Percentiles rank a stretch among this genome's conserved stretches.
Conservation (phyloP, 2,113 vertebrate genomes). For the Takifugu bimaculatus region DNA sequence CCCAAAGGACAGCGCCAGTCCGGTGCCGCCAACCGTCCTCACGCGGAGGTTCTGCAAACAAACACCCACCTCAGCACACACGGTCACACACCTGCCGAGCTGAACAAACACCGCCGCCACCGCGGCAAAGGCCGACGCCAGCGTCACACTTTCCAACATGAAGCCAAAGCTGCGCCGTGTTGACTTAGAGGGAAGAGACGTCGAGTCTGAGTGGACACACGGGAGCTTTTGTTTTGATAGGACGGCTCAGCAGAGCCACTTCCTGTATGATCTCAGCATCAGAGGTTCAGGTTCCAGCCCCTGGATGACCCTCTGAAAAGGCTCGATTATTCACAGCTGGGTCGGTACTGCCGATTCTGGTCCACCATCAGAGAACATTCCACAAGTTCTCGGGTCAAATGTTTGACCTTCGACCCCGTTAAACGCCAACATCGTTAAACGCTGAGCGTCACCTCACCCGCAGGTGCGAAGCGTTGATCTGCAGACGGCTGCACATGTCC, state of each 20-base stretch:
- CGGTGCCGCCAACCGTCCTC: conserved; percentile 83
- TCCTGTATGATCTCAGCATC: neutral
- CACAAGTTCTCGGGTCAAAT: too few relatives aligned
- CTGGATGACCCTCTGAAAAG: neutral
- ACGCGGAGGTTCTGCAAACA: conserved; percentile 85
- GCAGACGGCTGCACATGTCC: conserved; percentile 87
- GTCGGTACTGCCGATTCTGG: too few relatives aligned
- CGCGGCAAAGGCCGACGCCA: neutral
- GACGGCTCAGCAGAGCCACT: too few relatives aligned
- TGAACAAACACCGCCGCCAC: neutral
- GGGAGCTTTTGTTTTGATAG: too few relatives aligned
- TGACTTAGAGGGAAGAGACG: neutral
- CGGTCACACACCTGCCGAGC: neutral
- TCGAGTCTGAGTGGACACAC: too few relatives aligned
- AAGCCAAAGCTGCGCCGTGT: neutral
- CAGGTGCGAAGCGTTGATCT: conserved; percentile 80
- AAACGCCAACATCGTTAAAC: neutral
- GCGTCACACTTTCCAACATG: neutral
- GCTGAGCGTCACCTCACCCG: conserved; percentile 77
- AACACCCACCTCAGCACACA: conserved; percentile 16
- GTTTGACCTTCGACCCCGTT: too few relatives aligned
- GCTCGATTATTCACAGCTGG: too few relatives aligned
- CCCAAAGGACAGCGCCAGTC: conserved; percentile 84
- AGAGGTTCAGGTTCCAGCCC: neutral
- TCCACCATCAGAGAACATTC: too few relatives aligned